Base-by-base conservation (phyloP, 2,888 invertebrate species). In the Bembecia ichneumoniformis region DNA sequence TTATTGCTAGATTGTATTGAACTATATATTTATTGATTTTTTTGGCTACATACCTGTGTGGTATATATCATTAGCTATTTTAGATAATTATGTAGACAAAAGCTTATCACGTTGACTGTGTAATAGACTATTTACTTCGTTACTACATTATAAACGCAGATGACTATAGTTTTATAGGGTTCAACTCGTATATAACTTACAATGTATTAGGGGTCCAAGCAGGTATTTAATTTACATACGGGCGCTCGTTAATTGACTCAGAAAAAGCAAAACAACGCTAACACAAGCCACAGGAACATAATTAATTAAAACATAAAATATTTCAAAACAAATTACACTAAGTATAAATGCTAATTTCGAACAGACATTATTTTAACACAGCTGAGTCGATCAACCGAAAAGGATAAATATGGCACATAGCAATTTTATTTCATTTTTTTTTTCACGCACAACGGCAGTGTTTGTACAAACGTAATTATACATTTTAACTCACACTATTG, bases 241-340 rank as follows among this genome's bases (percentile, higher is more conserved):
- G 70, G 74, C 76, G 80, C 83, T 82, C 82, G 82, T 77, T 83
- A 86, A 84, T 83, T 83, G 84, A 83, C 84, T 80, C 68, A 9
- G 69, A 77, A 80, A 68, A 75, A 69, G 68, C 44, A 17, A 44
- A 44, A 44, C 7, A 44, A 44, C 9, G 44, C 15, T 2, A 44
- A 36, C 11, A 36, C 36, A 36, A 5, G 36, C 36, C 11, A 40
- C 7, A 40, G 40, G 40, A 40, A 40, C 40, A 40, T 13, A 13
- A 40, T 40, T 40, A 40, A 5, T 40, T 40, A 13, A n/a, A 13
- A 40, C 2, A 40, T 13, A 13, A 40, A 13, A 40, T 44, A 44
- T 44, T 44, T 11, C 7, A 16, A 44, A 40, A 40, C 11, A 40
- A 40, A n/a, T 40, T 13, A 44, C 44, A 44, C n/a, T n/a, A 13